Conservation (phyloP, 2,797 vertebrate species). For the Halcyon badia region DNA sequence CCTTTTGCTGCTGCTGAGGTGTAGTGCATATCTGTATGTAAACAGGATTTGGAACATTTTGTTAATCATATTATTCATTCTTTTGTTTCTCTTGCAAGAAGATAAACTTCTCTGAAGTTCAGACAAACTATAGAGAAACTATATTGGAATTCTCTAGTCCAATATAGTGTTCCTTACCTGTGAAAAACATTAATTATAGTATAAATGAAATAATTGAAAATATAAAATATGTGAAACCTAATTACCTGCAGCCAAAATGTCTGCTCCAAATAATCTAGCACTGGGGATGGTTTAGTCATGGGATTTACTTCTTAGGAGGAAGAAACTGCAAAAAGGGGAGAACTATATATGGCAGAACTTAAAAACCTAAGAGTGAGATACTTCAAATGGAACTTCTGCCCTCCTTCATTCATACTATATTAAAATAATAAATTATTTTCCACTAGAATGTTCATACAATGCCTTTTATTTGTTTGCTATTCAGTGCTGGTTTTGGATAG, state of each 20-base stretch:
- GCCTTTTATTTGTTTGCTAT: not conserved
- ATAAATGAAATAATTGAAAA: slow-evolving; percentile 72
- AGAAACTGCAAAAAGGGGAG: not conserved
- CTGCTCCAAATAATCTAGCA: not conserved
- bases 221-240: slow-evolving; percentile 59
- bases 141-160: slow-evolving; percentile 18
- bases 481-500: not conserved
- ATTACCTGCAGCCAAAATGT: slow-evolving; percentile 56
- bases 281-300: slow-evolving; percentile 38
- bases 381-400: not conserved
- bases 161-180: slow-evolving; percentile 33
- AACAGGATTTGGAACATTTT: slow-evolving; percentile 53
- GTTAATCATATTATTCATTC: slow-evolving; percentile 63
- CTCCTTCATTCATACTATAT: not conserved
- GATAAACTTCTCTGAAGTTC: too few relatives aligned
- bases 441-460: not conserved
- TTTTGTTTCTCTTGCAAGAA: slow-evolving; percentile 56
- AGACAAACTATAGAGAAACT: too few relatives aligned
- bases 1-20: slow-evolving; percentile 58
- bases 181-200: slow-evolving; percentile 70
- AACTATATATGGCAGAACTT: slow-evolving; percentile 12
- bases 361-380: slow-evolving; percentile 17
- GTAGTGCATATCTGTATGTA: slow-evolving; percentile 14
- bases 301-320: not conserved
- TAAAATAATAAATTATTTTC: slow-evolving; percentile 53